Conservation (phyloP, 1,140 invertebrate genomes). For the Monochamus saltuarius region DNA sequence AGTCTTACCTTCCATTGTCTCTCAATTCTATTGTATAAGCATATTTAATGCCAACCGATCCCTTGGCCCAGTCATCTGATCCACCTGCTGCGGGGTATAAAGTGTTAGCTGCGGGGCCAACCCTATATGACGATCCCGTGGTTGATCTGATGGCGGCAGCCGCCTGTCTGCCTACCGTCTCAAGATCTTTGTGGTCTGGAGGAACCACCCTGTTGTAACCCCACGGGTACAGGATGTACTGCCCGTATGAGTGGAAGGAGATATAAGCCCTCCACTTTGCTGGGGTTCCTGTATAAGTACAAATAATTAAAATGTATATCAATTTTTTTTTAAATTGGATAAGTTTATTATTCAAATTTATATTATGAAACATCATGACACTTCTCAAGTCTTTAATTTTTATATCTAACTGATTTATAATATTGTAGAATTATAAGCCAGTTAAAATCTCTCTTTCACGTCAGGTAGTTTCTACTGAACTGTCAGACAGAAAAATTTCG, state of each 20-base stretch:
- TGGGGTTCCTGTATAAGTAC: slow-evolving; percentile 23
- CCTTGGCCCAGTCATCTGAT: slow-evolving; percentile 93
- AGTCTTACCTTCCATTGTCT: slow-evolving; percentile 70
- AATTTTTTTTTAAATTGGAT: too few species aligned
- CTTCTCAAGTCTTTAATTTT: too few species aligned
- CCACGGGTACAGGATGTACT: slow-evolving; percentile 85
- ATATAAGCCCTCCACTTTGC: slow-evolving; percentile 71
- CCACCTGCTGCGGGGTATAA: slow-evolving; percentile 80
- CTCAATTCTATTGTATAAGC: slow-evolving; percentile 86
- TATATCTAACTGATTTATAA: too few species aligned
- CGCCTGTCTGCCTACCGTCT: slow-evolving; percentile 67
- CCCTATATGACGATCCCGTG: slow-evolving; percentile 69
- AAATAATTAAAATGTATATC: slow-evolving; percentile 3
- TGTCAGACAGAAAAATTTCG: too few species aligned
- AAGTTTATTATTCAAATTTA: too few species aligned
- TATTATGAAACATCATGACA: too few species aligned
- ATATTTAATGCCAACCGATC: slow-evolving; percentile 79
- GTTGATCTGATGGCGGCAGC: slow-evolving; percentile 67
- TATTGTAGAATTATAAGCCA: too few species aligned
- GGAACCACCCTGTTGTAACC: slow-evolving; percentile 72
- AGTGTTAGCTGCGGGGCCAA: slow-evolving; percentile 73
- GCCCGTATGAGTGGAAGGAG: slow-evolving; percentile 86
- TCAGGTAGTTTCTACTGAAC: too few species aligned
- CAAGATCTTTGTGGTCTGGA: slow-evolving; percentile 70
- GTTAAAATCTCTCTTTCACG: too few species aligned